A percentile compares a stretch with the other conserved stretches of the same genome.
Evolutionary conservation across 2,797 vertebrate species (phyloP).

Genomic region (Bryconaethiops microstoma): DNA sequence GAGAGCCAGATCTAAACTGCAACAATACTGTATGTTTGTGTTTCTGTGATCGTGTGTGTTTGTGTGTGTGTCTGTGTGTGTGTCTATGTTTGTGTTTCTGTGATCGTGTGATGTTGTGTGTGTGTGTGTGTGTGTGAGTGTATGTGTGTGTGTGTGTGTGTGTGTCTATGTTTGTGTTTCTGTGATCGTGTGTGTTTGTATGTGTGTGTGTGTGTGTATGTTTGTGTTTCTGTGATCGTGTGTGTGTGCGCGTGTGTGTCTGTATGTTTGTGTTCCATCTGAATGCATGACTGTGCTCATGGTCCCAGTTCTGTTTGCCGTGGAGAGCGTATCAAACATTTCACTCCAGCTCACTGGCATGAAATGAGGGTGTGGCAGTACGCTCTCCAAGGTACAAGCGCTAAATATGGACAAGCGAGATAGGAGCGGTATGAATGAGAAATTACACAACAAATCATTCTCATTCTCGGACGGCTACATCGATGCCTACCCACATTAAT

Average conservation of each 20-base stretch:
- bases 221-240: background rate
- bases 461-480: background rate
- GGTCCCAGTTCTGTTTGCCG: constrained; percentile 9
- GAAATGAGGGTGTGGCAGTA: constrained; percentile 59
- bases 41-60: background rate
- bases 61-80: background rate
- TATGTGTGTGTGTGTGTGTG: background rate
- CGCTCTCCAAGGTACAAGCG: constrained; percentile 59
- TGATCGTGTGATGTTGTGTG: no score
- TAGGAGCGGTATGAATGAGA: constrained; percentile 64
- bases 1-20: no score
- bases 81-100: background rate
- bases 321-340: constrained; percentile 22
- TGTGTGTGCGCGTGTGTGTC: background rate
- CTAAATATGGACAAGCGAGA: constrained; percentile 58
- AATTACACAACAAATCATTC: constrained; percentile 49
- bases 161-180: background rate
- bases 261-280: constrained; percentile 1
- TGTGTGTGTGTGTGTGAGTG: background rate
- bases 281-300: constrained; percentile 51
- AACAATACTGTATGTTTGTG: background rate
- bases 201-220: background rate
- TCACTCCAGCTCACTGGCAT: constrained; percentile 14
- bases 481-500: background rate
- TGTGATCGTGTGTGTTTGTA: background rate